Evolutionary conservation across 2,888 invertebrate species (phyloP).

Genomic region (Timema podura): DNA sequence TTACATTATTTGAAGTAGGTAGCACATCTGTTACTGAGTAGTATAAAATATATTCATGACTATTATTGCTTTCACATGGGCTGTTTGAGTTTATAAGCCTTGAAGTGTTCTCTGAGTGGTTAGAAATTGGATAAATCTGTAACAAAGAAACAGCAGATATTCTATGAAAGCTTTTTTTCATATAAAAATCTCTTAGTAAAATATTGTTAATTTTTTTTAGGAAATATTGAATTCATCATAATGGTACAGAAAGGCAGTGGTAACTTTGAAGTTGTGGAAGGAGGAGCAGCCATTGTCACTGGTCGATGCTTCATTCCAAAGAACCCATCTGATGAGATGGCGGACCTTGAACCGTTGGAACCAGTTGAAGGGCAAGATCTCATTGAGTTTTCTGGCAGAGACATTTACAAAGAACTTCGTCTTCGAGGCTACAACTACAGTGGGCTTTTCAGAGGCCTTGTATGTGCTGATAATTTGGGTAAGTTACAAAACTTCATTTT

Average conservation of each 20-base stretch:
- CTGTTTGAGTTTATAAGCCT: too few relatives aligned
- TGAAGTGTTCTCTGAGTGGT: too few relatives aligned
- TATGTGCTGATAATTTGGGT: constrained; percentile 19
- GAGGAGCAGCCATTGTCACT: constrained; percentile 29
- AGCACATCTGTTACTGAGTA: too few relatives aligned
- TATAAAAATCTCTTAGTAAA: neutral
- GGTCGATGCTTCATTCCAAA: constrained; percentile 20
- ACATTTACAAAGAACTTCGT: constrained; percentile 66
- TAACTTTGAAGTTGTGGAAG: constrained; percentile 30
- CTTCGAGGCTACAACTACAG: constrained; percentile 67
- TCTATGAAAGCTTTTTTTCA: neutral
- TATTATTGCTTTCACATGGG: too few relatives aligned
- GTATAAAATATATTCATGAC: too few relatives aligned
- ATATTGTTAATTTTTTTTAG: constrained; percentile 17
- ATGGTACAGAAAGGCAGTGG: constrained; percentile 31
- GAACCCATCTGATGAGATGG: constrained; percentile 8
- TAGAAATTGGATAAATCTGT: too few relatives aligned
- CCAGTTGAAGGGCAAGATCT: neutral
- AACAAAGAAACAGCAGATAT: neutral
- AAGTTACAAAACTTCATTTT: neutral
- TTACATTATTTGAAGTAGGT: too few relatives aligned
- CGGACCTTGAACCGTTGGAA: neutral
- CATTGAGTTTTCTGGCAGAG: constrained; percentile 37
- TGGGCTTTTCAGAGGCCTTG: constrained; percentile 47
- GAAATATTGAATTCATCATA: constrained; percentile 32